Conservation (phyloP, 2,888 invertebrate species). For the Rhagonycha fulva region DNA sequence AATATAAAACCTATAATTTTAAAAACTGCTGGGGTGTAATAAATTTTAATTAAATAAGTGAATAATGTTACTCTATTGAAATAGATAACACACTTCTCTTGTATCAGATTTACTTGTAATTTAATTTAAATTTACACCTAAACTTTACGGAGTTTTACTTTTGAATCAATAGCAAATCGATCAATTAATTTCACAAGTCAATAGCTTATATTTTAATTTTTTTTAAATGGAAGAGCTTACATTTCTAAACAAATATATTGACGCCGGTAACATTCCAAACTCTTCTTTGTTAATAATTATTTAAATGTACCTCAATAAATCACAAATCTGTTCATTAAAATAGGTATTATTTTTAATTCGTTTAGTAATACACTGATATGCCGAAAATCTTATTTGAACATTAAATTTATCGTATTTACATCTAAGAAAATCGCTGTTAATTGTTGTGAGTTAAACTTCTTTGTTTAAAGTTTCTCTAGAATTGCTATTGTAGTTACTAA, state of each 20-base stretch:
- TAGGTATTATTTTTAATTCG: neutral
- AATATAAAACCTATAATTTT: neutral
- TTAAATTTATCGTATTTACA: slow-evolving; percentile 23
- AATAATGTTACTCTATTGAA: neutral
- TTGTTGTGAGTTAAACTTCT: slow-evolving; percentile 26
- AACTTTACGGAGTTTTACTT: neutral
- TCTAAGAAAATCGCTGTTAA: slow-evolving; percentile 26
- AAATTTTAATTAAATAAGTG: neutral
- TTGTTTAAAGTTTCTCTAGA: slow-evolving; percentile 28
- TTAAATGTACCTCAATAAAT: neutral
- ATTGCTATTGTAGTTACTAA: slow-evolving; percentile 27
- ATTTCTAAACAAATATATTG: neutral
- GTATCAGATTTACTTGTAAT: neutral
- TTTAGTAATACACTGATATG: neutral
- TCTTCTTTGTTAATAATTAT: neutral
- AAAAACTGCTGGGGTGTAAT: neutral
- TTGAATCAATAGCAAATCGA: neutral
- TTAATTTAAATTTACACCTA: neutral
- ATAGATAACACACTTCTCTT: neutral
- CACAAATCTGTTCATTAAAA: neutral
- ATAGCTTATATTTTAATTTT: neutral
- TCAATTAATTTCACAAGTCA: too few relatives aligned
- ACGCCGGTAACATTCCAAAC: too few relatives aligned
- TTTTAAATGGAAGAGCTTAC: neutral
- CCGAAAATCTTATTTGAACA: neutral